Conservation (phyloP, 2,888 invertebrate genomes). For the Synanthedon vespiformis region DNA sequence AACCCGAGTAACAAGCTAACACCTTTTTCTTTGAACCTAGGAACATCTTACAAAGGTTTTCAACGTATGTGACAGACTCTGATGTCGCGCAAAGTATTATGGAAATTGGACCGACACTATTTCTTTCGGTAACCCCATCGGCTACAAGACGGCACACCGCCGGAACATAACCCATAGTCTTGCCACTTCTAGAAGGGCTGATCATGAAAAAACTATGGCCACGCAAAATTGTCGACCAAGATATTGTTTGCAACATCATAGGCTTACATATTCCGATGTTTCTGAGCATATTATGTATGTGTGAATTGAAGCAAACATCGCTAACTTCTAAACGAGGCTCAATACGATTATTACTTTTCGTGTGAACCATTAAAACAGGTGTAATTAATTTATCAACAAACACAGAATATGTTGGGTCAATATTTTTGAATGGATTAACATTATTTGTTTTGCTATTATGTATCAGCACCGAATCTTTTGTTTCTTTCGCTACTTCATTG, state of each 20-base stretch:
- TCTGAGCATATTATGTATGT: conserved; percentile 33
- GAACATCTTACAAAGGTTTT: conserved; percentile 45
- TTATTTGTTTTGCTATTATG: conserved; percentile 13
- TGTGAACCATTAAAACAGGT: conserved; percentile 55
- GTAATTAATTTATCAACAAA: conserved; percentile 54
- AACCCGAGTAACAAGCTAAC: conserved; percentile 53
- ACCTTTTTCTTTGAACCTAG: conserved; percentile 36
- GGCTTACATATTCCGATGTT: conserved; percentile 44
- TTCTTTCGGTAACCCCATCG: conserved; percentile 31
- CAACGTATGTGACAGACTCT: conserved; percentile 64
- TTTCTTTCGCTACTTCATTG: conserved; percentile 4
- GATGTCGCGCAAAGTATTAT: conserved; percentile 76
- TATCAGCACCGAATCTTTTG: neutral
- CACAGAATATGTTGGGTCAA: conserved; percentile 39
- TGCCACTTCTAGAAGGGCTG: conserved; percentile 72
- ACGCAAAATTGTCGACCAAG: conserved; percentile 77
- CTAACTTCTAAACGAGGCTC: conserved; percentile 31
- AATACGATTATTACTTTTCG: conserved; percentile 41
- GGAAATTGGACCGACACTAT: conserved; percentile 70
- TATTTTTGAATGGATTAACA: conserved; percentile 50
- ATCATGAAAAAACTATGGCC: conserved; percentile 76
- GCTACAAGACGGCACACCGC: conserved; percentile 73
- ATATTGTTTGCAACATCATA: conserved; percentile 73
- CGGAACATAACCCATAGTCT: conserved; percentile 78
- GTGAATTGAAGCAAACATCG: conserved; percentile 38